Evolutionary conservation across 1,140 invertebrate species (phyloP).

Genomic region (Drosophila persimilis): DNA sequence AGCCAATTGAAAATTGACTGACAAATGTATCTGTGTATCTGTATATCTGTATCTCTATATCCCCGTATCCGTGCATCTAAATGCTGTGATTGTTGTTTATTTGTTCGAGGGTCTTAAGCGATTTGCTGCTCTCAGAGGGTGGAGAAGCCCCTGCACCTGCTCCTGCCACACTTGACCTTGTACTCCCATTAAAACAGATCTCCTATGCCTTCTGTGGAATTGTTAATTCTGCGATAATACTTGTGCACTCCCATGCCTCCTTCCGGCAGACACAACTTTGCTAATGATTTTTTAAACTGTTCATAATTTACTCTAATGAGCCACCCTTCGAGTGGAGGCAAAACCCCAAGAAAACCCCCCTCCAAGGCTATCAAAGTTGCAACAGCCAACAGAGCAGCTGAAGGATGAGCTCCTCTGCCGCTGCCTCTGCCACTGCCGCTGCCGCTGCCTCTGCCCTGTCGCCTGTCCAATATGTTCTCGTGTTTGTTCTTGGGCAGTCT

Average conservation of each 20-base stretch:
- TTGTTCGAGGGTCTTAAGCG: conserved; percentile 40
- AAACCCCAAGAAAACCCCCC: conserved; percentile 5
- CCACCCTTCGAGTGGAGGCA: neutral
- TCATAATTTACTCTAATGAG: conserved; percentile 64
- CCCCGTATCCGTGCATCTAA: neutral
- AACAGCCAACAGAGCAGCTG: neutral
- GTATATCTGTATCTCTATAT: neutral
- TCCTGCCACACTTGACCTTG: conserved; percentile 23
- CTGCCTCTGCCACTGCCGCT: too few species aligned
- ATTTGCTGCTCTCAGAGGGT: conserved; percentile 4
- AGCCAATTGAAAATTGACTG: conserved; percentile 68
- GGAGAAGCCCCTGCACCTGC: too few species aligned
- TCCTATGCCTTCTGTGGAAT: conserved; percentile 1
- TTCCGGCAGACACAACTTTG: conserved; percentile 1
- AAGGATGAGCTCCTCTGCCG: too few species aligned
- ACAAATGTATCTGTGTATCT: conserved; percentile 59
- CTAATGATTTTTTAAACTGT: conserved; percentile 64
- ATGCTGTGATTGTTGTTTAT: conserved; percentile 11
- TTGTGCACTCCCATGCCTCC: conserved; percentile 1
- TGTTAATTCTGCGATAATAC: conserved; percentile 1
- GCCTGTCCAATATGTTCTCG: neutral
- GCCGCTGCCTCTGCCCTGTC: too few species aligned
- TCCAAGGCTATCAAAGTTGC: conserved; percentile 30
- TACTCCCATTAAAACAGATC: conserved; percentile 6
- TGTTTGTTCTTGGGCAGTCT: neutral